phyloP scores from a whole-genome alignment of 92 coral and sea anemone species.

The Umimayanthus kanabou region DNA sequence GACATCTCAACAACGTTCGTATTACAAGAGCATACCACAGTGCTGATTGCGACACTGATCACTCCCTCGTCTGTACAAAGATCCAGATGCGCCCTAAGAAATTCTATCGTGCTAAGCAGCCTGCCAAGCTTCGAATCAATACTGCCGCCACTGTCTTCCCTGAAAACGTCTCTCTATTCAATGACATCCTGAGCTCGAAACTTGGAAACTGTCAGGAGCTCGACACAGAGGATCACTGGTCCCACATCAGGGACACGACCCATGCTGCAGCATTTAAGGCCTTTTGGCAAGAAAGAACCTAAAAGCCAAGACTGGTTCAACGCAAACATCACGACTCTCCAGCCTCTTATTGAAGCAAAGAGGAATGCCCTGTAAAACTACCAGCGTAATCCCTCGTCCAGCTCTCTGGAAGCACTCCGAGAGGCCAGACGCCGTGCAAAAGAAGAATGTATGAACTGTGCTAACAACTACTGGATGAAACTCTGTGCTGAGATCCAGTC shows the following conservation, averaged over 20 bases:
- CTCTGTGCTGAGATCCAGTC: not conserved
- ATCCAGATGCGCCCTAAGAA: not conserved
- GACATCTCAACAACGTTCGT: conserved; percentile 20
- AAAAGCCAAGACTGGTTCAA: not conserved
- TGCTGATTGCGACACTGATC: conserved; percentile 50
- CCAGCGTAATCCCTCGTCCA: not conserved
- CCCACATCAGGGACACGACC: not conserved
- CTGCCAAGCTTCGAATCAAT: not conserved
- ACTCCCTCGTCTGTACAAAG: not conserved
- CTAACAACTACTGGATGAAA: not conserved
- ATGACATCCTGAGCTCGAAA: not conserved
- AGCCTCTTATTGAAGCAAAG: not conserved
- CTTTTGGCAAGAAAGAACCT: not conserved
- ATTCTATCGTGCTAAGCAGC: not conserved
- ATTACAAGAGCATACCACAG: conserved; percentile 37
- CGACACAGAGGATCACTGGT: not conserved
- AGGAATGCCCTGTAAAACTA: not conserved
- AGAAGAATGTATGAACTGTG: not conserved
- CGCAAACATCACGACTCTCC: not conserved
- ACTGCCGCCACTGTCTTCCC: not conserved
- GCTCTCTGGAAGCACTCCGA: not conserved
- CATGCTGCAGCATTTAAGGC: not conserved
- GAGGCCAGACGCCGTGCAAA: conserved; percentile 3
- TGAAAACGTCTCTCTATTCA: not conserved
- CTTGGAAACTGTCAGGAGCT: not conserved